A percentile compares a stretch with the other conserved stretches of the same genome.
These are phyloP conservation scores for Hypotaenidia philippensis DNA, from an alignment of 2,797 vertebrate species.

Conservation along the genomic window DNA sequence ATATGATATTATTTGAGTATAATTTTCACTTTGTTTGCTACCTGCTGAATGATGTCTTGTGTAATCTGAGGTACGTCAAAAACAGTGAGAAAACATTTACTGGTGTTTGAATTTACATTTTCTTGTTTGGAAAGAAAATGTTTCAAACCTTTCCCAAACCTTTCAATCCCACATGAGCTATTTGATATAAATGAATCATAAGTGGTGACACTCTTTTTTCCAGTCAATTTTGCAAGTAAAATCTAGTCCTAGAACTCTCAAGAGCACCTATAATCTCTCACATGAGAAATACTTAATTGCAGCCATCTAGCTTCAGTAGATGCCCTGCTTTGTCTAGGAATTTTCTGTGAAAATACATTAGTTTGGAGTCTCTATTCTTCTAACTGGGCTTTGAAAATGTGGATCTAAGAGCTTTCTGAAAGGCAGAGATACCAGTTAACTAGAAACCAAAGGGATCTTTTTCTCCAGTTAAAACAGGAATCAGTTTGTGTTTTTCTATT, in stretches of 20 bases:
- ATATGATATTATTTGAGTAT: background rate
- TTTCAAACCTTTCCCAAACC: slow-evolving; percentile 1
- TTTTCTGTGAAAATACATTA: background rate
- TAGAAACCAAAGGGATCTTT: background rate
- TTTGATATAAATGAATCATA: slow-evolving; percentile 7
- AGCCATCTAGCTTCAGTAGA: background rate
- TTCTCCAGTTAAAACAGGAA: background rate
- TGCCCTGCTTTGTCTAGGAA: background rate
- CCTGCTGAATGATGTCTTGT: background rate
- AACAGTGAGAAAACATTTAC: background rate
- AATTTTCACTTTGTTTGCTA: background rate
- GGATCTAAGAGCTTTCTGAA: background rate
- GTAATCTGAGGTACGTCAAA: background rate
- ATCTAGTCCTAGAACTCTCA: background rate
- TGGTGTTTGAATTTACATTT: background rate
- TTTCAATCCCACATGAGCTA: background rate
- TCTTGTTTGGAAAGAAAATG: background rate
- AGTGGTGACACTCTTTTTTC: background rate
- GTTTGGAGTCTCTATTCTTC: background rate
- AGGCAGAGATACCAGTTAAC: background rate
- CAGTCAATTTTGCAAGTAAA: slow-evolving; percentile 27
- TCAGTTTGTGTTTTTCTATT: background rate
- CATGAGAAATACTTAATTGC: background rate
- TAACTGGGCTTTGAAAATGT: background rate
- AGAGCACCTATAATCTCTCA: background rate